Percentiles rank a stretch among this genome's conserved stretches.
phyloP scores from a whole-genome alignment of 2,888 invertebrate genomes.

The Macrophya annulata region DNA sequence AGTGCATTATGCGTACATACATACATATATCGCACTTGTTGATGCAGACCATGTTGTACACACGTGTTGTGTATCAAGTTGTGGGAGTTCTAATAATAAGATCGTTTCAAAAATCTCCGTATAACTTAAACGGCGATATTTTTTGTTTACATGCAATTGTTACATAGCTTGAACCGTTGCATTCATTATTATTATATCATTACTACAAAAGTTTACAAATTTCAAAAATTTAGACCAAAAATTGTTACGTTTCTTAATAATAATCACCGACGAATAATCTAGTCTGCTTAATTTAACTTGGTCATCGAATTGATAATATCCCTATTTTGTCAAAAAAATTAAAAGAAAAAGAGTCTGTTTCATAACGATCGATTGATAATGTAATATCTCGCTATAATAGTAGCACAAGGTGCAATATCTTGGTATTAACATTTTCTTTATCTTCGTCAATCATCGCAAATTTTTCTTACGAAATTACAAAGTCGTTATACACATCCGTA shows the following conservation, averaged over 20 bases:
- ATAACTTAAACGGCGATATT: background rate
- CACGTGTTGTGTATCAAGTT: background rate
- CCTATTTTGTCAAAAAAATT: background rate
- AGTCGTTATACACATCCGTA: background rate
- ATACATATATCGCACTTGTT: background rate
- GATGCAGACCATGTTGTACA: background rate
- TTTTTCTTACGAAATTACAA: background rate
- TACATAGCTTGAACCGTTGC: background rate
- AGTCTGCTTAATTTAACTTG: background rate
- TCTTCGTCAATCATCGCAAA: background rate
- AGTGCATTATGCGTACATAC: background rate
- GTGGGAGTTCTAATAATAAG: background rate
- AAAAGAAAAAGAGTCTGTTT: background rate
- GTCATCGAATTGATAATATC: constrained; percentile 1
- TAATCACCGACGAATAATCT: background rate
- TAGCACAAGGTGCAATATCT: background rate
- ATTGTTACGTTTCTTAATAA: background rate
- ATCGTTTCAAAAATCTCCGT: too few relatives aligned
- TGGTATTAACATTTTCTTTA: background rate
- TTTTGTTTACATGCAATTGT: background rate
- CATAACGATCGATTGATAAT: background rate
- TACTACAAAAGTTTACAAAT: background rate
- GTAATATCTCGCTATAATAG: background rate
- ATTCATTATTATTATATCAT: background rate
- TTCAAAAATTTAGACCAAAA: background rate